These are phyloP conservation scores for Vannuccia rotundouncinata DNA, from an alignment of 2,888 invertebrate species.

Conservation along the genomic window DNA sequence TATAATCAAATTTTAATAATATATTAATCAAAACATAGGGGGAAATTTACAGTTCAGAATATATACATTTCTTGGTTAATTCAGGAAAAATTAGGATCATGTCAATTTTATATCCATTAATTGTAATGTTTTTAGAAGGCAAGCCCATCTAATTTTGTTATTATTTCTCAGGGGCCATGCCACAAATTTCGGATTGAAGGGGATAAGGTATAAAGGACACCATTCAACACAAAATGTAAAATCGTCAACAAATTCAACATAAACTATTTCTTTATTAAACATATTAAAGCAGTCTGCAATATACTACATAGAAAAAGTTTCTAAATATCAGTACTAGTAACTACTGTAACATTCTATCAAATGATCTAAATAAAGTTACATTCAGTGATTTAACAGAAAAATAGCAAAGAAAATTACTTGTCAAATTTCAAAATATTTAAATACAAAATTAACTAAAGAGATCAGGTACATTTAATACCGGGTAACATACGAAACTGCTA, in stretches of 20 bases:
- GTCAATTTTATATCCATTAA: no score
- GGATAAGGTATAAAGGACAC: not conserved
- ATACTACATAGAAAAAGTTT: not conserved
- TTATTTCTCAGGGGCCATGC: not conserved
- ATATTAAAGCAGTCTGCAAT: not conserved
- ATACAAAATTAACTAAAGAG: not conserved
- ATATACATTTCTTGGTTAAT: no score
- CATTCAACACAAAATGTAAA: no score
- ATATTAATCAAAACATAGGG: no score
- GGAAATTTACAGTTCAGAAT: no score
- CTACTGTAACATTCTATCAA: no score
- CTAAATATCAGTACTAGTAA: not conserved
- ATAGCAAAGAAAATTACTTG: not conserved
- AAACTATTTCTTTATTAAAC: not conserved
- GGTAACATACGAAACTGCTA: not conserved
- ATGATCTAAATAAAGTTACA: no score
- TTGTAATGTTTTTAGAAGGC: no score
- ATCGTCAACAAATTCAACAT: not conserved
- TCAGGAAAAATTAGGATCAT: no score
- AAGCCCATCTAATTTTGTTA: no score
- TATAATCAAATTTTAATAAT: no score
- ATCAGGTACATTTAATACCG: not conserved
- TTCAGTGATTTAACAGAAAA: not conserved
- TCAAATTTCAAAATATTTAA: not conserved
- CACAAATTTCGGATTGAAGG: not conserved